Percentiles rank a stretch among this genome's conserved stretches.
These are phyloP conservation scores for Terrapene triunguis DNA, from an alignment of 2,113 vertebrate genomes.

Conservation along the genomic window DNA sequence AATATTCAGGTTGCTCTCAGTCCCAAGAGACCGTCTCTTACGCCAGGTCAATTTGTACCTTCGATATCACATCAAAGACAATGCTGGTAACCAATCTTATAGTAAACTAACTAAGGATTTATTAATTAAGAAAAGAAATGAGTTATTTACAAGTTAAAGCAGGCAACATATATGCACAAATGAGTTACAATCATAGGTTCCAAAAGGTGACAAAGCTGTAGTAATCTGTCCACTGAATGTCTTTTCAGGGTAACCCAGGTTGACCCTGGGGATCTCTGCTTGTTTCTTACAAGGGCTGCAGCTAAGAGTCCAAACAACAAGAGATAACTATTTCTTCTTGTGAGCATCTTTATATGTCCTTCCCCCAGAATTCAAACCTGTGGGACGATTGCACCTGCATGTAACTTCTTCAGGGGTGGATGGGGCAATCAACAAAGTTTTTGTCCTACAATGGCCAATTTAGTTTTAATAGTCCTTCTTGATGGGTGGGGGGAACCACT, in stretches of 20 bases:
- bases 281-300: neutral
- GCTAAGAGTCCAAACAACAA: neutral
- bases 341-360: neutral
- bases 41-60: no score
- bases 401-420: neutral
- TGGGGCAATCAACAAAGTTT: neutral
- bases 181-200: neutral
- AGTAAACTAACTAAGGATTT: no score
- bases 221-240: neutral
- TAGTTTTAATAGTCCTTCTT: neutral
- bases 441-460: neutral
- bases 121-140: neutral
- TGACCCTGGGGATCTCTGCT: neutral
- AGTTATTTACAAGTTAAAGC: neutral
- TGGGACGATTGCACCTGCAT: neutral
- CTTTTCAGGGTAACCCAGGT: neutral
- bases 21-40: no score
- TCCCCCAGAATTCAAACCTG: neutral
- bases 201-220: neutral
- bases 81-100: no score
- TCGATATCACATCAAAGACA: no score
- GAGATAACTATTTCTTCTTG: neutral
- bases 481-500: neutral
- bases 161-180: neutral
- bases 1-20: no score